phyloP scores from a whole-genome alignment of 2,113 vertebrate genomes.

The Tetrax tetrax region DNA sequence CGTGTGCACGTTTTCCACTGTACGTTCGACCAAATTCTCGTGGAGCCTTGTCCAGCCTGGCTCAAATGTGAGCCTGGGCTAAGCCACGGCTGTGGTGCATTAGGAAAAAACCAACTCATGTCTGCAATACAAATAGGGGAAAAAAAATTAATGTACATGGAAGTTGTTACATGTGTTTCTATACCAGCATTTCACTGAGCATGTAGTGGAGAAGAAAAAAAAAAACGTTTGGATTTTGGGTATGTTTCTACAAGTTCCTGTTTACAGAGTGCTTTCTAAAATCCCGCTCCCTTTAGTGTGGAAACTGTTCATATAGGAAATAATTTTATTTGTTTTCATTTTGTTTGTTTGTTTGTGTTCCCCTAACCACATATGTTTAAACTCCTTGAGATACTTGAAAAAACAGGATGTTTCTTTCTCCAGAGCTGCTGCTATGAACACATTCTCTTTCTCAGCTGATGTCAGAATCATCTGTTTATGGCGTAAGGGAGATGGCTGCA shows the following conservation, averaged over 20 bases:
- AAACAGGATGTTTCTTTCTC: background rate
- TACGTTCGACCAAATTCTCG: background rate
- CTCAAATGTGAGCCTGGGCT: background rate
- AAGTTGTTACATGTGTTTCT: background rate
- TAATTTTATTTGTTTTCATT: background rate
- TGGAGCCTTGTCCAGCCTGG: background rate
- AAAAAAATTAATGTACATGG: background rate
- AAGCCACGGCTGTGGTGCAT: fast-evolving
- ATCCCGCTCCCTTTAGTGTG: fast-evolving
- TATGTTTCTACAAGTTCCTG: background rate
- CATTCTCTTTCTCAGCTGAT: background rate
- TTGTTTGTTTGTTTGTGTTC: background rate
- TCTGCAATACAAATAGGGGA: background rate
- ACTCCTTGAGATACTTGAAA: background rate
- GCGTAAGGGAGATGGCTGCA: background rate
- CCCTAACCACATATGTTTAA: background rate
- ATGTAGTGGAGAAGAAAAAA: background rate
- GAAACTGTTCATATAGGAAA: constrained; percentile 8
- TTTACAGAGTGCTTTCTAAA: background rate
- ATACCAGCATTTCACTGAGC: fast-evolving
- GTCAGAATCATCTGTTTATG: background rate
- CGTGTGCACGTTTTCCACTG: background rate
- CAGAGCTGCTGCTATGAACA: background rate
- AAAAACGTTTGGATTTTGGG: background rate
- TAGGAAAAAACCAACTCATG: background rate